Base-by-base conservation (phyloP, 2,113 vertebrate genomes). In the Sebastes schlegelii region DNA sequence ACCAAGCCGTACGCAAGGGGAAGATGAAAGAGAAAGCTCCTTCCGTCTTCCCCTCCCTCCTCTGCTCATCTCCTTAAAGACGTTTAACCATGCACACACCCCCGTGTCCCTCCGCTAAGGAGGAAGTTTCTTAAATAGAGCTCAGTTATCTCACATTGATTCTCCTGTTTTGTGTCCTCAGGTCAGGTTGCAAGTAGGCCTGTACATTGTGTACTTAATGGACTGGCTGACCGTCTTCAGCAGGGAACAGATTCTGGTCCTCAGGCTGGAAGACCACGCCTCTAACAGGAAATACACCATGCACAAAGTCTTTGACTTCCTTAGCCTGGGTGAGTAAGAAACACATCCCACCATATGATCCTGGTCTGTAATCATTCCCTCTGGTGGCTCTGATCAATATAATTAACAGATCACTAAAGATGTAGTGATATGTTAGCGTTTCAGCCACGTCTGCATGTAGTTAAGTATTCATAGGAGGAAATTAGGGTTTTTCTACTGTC, bases 241-340 rank as follows among this genome's bases (percentile, higher is more conserved):
- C 51, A 96, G 94, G 82, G 95, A 98, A 21, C 97, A 99, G 92
- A 95, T 99, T 58, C 95, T 99, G 23, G 95, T 99, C 67, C 96
- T 99, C 42, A 95, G 98, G 46, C 92, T 99, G 88, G 98, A 99
- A 77, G 98, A 99, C 89, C 97, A 99, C 0, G 97, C 97, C 5
- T 95, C 96, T 4, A 97, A 97, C 5, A 94, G 97, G 90, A 98
- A 95, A 87, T 94, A 95, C 90, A 99, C 97, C 58, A 98, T 99
- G 97, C 96, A 96, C 88, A 95, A 94, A 91, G 97, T 99, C 91
- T 99, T 98, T 90, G 93, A 93, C 82, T 99, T 99, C 82, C 96
- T 99, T 57, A 93, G 93, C 52, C 94, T 99, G 13, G 97, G 98
- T 99, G 93, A 49, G 96, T 80, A 64, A 76, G 12, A 26, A 19